A percentile compares a stretch with the other conserved stretches of the same genome.
phyloP scores from a whole-genome alignment of 2,797 vertebrate species.

The Myotis daubentonii region DNA sequence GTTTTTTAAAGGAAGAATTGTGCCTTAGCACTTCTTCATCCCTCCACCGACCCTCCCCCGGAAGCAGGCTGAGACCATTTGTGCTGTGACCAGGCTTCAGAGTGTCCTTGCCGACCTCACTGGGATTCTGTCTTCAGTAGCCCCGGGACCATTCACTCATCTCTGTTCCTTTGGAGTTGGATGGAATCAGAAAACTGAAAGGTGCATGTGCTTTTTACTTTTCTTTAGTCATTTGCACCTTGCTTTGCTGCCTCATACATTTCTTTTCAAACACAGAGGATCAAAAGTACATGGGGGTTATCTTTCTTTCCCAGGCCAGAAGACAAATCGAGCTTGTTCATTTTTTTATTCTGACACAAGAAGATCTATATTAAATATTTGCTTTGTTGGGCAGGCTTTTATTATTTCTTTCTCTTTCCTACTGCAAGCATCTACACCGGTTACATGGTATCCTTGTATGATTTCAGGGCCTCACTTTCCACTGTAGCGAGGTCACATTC shows the following conservation, averaged over 20 bases:
- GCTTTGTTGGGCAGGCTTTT: background rate
- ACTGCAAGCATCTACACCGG: background rate
- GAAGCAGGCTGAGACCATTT: background rate
- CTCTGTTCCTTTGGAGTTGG: conserved; percentile 9
- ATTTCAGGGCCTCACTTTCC: background rate
- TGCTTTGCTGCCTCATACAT: background rate
- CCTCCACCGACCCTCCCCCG: fast-evolving
- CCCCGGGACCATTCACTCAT: background rate
- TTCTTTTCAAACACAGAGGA: background rate
- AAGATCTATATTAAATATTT: conserved; percentile 30
- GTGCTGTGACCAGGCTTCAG: background rate
- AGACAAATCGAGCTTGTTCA: background rate
- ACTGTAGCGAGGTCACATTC: background rate
- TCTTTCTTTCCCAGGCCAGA: background rate
- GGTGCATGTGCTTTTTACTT: background rate
- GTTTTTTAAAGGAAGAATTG: background rate
- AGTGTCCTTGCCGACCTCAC: background rate
- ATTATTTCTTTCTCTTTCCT: background rate
- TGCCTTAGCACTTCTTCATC: background rate
- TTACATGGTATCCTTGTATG: background rate
- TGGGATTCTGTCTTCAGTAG: background rate
- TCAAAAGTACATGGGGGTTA: background rate
- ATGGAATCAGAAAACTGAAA: background rate
- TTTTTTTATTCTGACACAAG: background rate
- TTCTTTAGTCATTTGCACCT: background rate